phyloP scores from a whole-genome alignment of 2,888 invertebrate genomes.

The Agonopterix heracliana region DNA sequence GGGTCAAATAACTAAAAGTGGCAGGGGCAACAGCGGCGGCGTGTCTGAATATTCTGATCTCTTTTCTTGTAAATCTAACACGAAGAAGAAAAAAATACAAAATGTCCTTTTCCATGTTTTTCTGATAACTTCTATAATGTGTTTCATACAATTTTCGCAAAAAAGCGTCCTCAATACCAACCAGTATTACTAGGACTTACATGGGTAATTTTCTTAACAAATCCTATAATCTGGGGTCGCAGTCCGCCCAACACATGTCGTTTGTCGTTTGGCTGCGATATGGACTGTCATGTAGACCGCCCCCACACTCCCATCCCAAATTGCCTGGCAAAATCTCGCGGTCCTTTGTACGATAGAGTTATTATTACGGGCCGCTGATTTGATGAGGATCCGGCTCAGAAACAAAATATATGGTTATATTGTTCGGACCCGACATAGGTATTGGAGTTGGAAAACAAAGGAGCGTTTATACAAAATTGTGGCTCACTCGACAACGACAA shows the following conservation, averaged over 20 bases:
- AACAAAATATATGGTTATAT: constrained; percentile 10
- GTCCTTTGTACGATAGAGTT: constrained; percentile 62
- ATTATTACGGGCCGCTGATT: constrained; percentile 63
- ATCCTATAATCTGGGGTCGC: constrained; percentile 10
- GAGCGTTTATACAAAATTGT: background rate
- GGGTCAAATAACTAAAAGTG: constrained; percentile 53
- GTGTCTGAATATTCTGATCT: constrained; percentile 3
- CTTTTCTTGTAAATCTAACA: background rate
- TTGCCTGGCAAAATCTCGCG: constrained; percentile 56
- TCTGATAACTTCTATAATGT: too few species aligned
- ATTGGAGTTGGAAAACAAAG: constrained; percentile 3
- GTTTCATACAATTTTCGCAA: too few species aligned
- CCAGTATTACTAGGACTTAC: background rate
- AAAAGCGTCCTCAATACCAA: background rate
- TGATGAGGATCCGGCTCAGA: constrained; percentile 38
- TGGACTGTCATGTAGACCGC: constrained; percentile 32
- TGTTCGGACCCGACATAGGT: constrained; percentile 1
- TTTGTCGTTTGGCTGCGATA: constrained; percentile 20
- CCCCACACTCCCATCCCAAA: constrained; percentile 44
- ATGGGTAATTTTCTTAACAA: constrained; percentile 3
- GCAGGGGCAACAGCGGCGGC: constrained; percentile 27
- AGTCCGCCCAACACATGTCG: constrained; percentile 21
- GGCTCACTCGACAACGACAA: background rate
- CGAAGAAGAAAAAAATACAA: too few species aligned
- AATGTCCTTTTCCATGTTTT: too few species aligned